Evolutionary conservation across 2,888 invertebrate genomes (phyloP), one percentile per base, ranked within the genome.

Genomic region (Steinernema carpocapsae): DNA sequence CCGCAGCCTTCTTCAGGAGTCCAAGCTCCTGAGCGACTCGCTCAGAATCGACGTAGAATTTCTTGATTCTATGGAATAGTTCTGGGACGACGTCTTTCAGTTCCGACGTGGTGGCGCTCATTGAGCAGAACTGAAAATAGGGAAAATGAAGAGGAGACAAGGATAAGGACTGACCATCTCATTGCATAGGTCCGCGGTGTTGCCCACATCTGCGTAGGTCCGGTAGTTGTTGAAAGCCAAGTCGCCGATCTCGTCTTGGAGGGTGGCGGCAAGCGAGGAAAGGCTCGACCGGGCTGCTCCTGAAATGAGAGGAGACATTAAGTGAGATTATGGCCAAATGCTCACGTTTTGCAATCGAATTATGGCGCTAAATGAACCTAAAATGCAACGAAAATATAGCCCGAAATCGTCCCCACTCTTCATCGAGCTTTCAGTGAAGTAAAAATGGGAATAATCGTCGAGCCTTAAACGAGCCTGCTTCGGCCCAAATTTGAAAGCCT

Each of bases 201-300:
- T 74, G 14, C 86, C 84, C 14, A 86, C 86, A 75, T 86, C 83
- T 14, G 85, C 86, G 77, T 86, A 86, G 7, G 86, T 86, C 73
- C 85, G 78, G 71, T 86, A 86, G 72, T 86, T 86, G 72, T 85
- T 84, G 72, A 86, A 87, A 10, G 86, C 86, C 52, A 86, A 73
- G 70, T 86, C 84, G 59, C 85, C 84, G 22, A 86, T 83, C 71
- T 86, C 80, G 42, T 84, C 82, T 29, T 83, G 81, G 22, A 86
- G 76, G n/a, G 80, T 77, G 48, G 78, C 75, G 73, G 85, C 75
- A 26, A 71, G 73, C 1, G 77, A 37, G 22, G 73, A 52, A 19
- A 82, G 48, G 24, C 76, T 71, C 0, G 72, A 32, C 12, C 74
- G 70, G n/a, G 77, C 73, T 3, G 73, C 37, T 43, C 73, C 80